Base-by-base conservation (phyloP, 2,797 vertebrate genomes). In the Schizothorax lantsangensis region DNA sequence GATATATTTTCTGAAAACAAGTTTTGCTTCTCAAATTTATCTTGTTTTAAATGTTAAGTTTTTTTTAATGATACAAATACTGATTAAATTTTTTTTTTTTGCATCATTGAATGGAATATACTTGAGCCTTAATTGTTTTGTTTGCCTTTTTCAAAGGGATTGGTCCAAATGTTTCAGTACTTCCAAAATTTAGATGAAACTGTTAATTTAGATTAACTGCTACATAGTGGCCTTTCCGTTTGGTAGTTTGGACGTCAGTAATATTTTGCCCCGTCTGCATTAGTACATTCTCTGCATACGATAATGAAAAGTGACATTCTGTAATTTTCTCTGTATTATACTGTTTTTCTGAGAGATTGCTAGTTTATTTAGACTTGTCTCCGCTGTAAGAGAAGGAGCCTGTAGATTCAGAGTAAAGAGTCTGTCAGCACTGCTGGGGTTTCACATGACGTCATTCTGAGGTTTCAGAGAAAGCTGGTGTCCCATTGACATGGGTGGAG, bases 401-500 rank as follows among this genome's bases (percentile, higher is more conserved):
- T 49, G 57, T 69, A 62, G 64, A 78, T 62, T 79, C 8, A 43
- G 49, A 85, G 79, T 78, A 47, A 38, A 49, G 79, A 23, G 69
- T 68, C 52, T 73, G 83, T 74, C 38, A 68, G 84, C 75, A 89
- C 79, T 84, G 81, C 86, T 88, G 79, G 78, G 80, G 84, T 64
- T 64, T 87, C 15, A 66, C 88, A 75, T 81, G 43, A 78, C 71
- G 87, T 81, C 49, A 84, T 79, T 82, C 78, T 52, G 80, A 77
- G 84, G 83, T 74, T 73, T 84, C 84, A 77, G 77, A 79, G 80
- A 89, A 88, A 86, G 45, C 79, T 54, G 38, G 83, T 59, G 54
- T 88, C 80, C 87, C 72, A 80, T 69, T 73, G 38, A 79, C 47
- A 38, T n/a, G 84, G 84, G 86, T 87, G 81, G 83, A 91, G 84